Percentiles rank a stretch among this genome's conserved stretches.
Conservation (phyloP, 2,888 invertebrate genomes). For the Catocala sponsa region DNA sequence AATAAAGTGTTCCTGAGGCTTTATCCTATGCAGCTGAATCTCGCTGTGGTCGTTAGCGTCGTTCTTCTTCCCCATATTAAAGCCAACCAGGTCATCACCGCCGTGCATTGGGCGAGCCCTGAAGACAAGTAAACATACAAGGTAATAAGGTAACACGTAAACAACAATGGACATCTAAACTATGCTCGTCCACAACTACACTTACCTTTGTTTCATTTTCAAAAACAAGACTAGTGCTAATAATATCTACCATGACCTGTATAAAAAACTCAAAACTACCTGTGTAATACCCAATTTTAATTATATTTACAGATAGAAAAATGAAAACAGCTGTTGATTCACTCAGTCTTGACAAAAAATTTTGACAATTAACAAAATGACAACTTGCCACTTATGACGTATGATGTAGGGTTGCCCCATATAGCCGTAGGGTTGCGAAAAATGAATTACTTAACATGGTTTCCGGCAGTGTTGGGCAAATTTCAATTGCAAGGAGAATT, state of each 20-base stretch:
- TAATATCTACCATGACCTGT: constrained; percentile 78
- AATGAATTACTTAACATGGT: too few species aligned
- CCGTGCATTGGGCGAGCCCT: constrained; percentile 78
- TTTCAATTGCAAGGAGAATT: too few species aligned
- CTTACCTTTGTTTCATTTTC: constrained; percentile 86
- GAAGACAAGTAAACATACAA: constrained; percentile 51
- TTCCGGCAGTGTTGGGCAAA: too few species aligned
- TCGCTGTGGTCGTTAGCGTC: constrained; percentile 77
- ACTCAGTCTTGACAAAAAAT: constrained; percentile 53
- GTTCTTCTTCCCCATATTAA: constrained; percentile 73
- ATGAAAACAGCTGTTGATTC: constrained; percentile 72
- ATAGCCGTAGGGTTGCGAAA: not conserved
- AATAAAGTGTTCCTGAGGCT: constrained; percentile 89
- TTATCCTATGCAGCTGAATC: constrained; percentile 83
- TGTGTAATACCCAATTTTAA: constrained; percentile 54
- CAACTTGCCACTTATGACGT: not conserved
- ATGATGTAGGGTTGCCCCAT: not conserved
- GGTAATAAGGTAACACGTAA: constrained; percentile 69
- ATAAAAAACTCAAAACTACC: constrained; percentile 64
- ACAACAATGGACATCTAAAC: constrained; percentile 59
- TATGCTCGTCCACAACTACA: constrained; percentile 47
- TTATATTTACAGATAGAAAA: constrained; percentile 45
- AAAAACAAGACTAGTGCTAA: constrained; percentile 70
- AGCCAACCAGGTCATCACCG: constrained; percentile 75
- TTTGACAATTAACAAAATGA: not conserved